Evolutionary conservation across 2,113 vertebrate genomes (phyloP).

Genomic region (Muntiacus muntjak): DNA sequence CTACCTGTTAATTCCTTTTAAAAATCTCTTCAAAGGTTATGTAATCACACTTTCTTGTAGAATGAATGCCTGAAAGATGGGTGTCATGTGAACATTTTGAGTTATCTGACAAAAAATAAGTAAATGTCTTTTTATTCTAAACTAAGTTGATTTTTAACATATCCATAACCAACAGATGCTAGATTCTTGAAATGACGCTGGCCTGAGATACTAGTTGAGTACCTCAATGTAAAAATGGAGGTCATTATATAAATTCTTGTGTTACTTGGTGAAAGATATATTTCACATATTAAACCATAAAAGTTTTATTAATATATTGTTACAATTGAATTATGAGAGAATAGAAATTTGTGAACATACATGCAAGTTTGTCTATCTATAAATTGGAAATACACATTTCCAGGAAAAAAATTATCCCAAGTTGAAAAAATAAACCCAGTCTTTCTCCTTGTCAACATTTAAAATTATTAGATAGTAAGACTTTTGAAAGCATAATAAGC

Average conservation of each 20-base stretch:
- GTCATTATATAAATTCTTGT: background rate
- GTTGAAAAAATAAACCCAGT: background rate
- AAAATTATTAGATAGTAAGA: constrained; percentile 30
- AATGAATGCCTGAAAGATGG: background rate
- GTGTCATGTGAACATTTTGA: background rate
- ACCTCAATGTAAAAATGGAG: background rate
- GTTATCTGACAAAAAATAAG: background rate
- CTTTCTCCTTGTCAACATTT: constrained; percentile 40
- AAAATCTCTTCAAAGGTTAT: background rate
- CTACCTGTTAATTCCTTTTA: background rate
- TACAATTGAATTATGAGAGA: background rate
- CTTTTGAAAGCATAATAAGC: constrained; percentile 16
- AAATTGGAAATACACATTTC: constrained; percentile 30
- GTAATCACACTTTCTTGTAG: background rate
- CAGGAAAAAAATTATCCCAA: background rate
- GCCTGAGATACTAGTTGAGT: background rate
- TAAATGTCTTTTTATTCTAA: background rate
- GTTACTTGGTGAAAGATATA: background rate
- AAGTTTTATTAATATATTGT: background rate
- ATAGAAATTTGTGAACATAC: background rate
- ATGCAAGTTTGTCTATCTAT: background rate
- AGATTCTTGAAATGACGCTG: background rate
- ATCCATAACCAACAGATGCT: background rate
- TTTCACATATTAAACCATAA: background rate
- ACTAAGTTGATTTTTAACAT: background rate